Evolutionary conservation across 2,797 vertebrate species (phyloP).

Genomic region (Fistularia commersonii): DNA sequence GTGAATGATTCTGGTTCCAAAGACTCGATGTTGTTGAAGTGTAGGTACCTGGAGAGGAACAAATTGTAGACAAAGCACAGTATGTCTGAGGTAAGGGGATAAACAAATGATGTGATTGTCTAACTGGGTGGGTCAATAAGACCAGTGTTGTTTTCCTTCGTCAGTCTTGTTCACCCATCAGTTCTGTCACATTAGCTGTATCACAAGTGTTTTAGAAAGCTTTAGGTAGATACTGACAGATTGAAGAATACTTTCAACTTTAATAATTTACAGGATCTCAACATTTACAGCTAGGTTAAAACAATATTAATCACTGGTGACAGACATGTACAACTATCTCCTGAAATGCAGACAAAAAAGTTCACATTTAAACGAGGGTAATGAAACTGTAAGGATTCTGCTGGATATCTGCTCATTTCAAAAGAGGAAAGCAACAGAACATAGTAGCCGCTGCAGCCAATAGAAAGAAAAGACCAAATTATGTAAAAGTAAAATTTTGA

Average conservation of each 20-base stretch:
- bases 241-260: not conserved
- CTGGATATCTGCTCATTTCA: no score
- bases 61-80: conserved; percentile 37
- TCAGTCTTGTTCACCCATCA: not conserved
- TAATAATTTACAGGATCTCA: no score
- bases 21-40: conserved; percentile 98
- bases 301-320: no score
- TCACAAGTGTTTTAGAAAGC: conserved; percentile 3
- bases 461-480: no score
- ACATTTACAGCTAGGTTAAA: no score
- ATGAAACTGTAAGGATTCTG: no score
- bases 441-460: no score
- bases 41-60: conserved; percentile 85
- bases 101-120: not conserved
- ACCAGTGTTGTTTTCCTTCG: not conserved
- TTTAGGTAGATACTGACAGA: conserved; percentile 14
- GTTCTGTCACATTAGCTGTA: not conserved
- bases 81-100: conserved; percentile 12
- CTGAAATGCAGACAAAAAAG: no score
- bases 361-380: no score
- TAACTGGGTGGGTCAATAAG: not conserved
- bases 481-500: no score
- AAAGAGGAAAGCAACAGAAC: no score
- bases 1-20: conserved; percentile 93
- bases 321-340: no score